Evolutionary conservation across 1,140 invertebrate genomes (phyloP).

Genomic region (Cheumatopsyche charites): DNA sequence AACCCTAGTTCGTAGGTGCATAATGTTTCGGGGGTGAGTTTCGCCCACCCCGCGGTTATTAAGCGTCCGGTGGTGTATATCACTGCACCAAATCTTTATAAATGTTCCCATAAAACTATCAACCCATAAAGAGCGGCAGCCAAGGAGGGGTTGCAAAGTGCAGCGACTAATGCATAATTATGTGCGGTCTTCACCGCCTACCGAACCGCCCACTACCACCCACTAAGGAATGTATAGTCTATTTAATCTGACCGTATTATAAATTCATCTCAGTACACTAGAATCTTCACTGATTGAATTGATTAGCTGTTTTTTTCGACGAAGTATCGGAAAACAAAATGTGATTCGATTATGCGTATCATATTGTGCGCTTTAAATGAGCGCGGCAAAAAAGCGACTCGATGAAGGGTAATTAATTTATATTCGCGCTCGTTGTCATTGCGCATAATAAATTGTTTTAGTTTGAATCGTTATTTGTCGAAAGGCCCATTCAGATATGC

Average conservation of each 20-base stretch:
- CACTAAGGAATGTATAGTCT: background rate
- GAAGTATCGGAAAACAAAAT: no score
- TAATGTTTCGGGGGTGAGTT: slow-evolving; percentile 27
- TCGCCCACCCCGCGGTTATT: slow-evolving; percentile 35
- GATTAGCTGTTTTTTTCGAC: no score
- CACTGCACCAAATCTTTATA: slow-evolving; percentile 49
- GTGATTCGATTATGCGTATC: no score
- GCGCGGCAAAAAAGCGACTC: background rate
- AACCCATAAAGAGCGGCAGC: slow-evolving; percentile 44
- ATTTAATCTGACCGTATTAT: slow-evolving; percentile 25
- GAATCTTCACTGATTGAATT: background rate
- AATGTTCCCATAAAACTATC: slow-evolving; percentile 49
- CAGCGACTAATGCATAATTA: slow-evolving; percentile 47
- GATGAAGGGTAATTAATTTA: slow-evolving; percentile 22
- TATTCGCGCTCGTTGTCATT: slow-evolving; percentile 22
- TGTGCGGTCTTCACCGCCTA: slow-evolving; percentile 46
- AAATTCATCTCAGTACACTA: slow-evolving; percentile 22
- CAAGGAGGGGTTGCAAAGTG: background rate
- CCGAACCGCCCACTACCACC: slow-evolving; percentile 16
- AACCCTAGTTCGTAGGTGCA: slow-evolving; percentile 24
- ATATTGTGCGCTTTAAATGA: no score
- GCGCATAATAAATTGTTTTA: slow-evolving; percentile 19
- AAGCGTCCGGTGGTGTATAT: slow-evolving; percentile 39
- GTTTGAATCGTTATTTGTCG: slow-evolving; percentile 5
- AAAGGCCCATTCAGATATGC: slow-evolving; percentile 28